phyloP scores from a whole-genome alignment of 1,140 invertebrate genomes.

The Pomacea maculata region DNA sequence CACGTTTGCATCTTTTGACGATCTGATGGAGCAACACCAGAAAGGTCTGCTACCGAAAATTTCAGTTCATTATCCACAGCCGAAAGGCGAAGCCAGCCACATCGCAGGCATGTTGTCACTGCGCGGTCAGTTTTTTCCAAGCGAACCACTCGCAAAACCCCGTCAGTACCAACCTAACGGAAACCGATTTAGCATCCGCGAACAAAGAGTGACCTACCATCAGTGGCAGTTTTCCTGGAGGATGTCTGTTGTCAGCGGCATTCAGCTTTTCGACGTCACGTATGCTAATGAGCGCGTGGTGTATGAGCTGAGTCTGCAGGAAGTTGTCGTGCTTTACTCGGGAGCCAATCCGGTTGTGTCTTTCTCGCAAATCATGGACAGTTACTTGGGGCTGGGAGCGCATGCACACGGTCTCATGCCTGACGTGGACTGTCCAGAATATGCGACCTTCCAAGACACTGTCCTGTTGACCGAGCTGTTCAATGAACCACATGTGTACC shows the following conservation, averaged over 20 bases:
- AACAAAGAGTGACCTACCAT: constrained; percentile 38
- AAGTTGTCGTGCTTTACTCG: constrained; percentile 45
- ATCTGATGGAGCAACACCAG: constrained; percentile 27
- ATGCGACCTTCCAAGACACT: constrained; percentile 39
- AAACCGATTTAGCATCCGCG: constrained; percentile 37
- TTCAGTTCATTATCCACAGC: constrained; percentile 18
- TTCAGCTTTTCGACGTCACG: constrained; percentile 44
- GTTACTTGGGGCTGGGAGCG: constrained; percentile 33
- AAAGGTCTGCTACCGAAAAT: constrained; percentile 18
- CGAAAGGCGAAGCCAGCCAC: not conserved
- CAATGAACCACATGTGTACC: constrained; percentile 3
- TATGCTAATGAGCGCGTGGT: constrained; percentile 38
- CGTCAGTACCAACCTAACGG: constrained; percentile 36
- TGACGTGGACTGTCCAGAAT: constrained; percentile 49
- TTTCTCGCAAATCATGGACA: constrained; percentile 42
- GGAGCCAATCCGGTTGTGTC: constrained; percentile 38
- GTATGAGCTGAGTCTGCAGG: constrained; percentile 55
- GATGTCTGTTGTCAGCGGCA: constrained; percentile 35
- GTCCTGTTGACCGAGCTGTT: constrained; percentile 26
- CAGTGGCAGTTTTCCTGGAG: constrained; percentile 48
- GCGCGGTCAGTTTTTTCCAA: constrained; percentile 18
- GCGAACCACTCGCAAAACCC: constrained; percentile 26
- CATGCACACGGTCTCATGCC: constrained; percentile 35
- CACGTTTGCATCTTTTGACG: constrained; percentile 31
- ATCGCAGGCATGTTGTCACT: constrained; percentile 10